Conservation (phyloP, 2,888 invertebrate genomes). For the Sphaerophoria rueppellii region DNA sequence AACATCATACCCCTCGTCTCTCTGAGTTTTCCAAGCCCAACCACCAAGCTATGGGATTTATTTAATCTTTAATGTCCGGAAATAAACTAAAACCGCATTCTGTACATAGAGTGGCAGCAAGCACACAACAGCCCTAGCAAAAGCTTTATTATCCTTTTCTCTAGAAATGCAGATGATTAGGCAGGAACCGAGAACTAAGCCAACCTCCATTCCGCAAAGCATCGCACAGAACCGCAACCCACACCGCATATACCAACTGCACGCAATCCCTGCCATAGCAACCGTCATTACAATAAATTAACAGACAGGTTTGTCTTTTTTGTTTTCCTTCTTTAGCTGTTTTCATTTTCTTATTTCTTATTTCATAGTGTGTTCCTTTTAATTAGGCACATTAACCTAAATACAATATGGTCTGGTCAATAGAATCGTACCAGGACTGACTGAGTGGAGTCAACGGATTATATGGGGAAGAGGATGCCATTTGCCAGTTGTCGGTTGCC, state of each 20-base stretch:
- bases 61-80: slow-evolving; percentile 71
- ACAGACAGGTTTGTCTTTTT: slow-evolving; percentile 59
- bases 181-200: slow-evolving; percentile 43
- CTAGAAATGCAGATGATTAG: slow-evolving; percentile 65
- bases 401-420: slow-evolving; percentile 57
- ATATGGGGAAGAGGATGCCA: slow-evolving; percentile 14
- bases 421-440: not conserved
- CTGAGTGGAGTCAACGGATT: too few species aligned
- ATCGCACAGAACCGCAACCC: not conserved
- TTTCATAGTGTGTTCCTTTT: slow-evolving; percentile 64
- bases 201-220: slow-evolving; percentile 26
- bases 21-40: slow-evolving; percentile 9
- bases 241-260: slow-evolving; percentile 29
- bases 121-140: slow-evolving; percentile 20
- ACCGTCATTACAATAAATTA: slow-evolving; percentile 72
- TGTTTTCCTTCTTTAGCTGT: slow-evolving; percentile 48
- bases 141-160: slow-evolving; percentile 49
- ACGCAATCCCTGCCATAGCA: slow-evolving; percentile 64
- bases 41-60: slow-evolving; percentile 61
- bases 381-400: slow-evolving; percentile 71
- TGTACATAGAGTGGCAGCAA: slow-evolving; percentile 23
- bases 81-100: slow-evolving; percentile 67
- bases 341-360: slow-evolving; percentile 59
- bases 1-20: slow-evolving; percentile 9
- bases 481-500: slow-evolving; percentile 20